Base-by-base conservation (phyloP, 2,797 vertebrate genomes). In the Jordanella pulchra region DNA sequence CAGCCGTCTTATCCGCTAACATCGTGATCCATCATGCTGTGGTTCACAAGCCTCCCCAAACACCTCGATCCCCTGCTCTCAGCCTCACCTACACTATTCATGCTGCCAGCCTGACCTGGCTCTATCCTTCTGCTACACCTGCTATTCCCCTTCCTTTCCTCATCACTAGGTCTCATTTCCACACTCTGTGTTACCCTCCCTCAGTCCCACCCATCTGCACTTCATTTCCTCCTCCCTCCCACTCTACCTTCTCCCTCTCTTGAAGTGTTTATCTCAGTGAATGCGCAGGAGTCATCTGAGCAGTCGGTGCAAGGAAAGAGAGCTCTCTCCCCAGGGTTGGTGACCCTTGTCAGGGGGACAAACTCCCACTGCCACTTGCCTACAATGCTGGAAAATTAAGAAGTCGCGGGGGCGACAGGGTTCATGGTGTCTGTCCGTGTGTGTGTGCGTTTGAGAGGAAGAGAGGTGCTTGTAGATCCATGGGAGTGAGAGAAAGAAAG, bases 301-400 rank as follows among this genome's bases (percentile, higher is more conserved):
- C 78, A 82, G 83, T 69, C 65, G 48, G 76, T 44, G 70, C 67
- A 72, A 72, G 81, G 78, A 87, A 68, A 65, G 74, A 84, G 84
- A 68, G 76, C 84, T 81, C 83, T 67, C 75, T 85, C 72, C 78
- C 83, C 65, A 3, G 77, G 82, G 90, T 83, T 32, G n/a, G 74
- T 86, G 89, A 92, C 87, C 91, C 89, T 88, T 89, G 82, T 90
- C 91, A 77, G 65, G 60, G 86, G 89, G 82, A 87, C 87, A 91
- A 89, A 92, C 86, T 91, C 84, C 84, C 87, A 86, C 86, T 69
- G 67, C 89, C 84, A 82, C 87, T 85, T 90, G 90, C 83, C 88
- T 89, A 91, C 86, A 89, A 85, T 87, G 81, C 87, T 91, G 89
- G 89, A 92, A 92, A 92, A 91, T 92, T 72, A 91, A 89, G 87